Percentiles rank a stretch among this genome's conserved stretches.
phyloP scores from a whole-genome alignment of 2,797 vertebrate genomes.

The Pagetopsis macropterus region DNA sequence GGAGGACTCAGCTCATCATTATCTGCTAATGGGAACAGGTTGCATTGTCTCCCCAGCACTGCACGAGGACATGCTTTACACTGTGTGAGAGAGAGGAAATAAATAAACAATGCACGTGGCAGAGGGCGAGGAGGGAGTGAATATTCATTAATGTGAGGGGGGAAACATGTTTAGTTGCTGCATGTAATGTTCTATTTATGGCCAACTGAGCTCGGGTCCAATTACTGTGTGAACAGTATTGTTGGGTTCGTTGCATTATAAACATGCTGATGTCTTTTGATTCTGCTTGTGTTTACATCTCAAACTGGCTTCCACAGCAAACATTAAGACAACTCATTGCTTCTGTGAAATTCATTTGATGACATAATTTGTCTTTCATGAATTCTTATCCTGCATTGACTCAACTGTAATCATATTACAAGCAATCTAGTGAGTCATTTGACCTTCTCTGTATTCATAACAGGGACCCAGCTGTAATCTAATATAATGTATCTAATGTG shows the following conservation, averaged over 20 bases:
- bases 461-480: slow-evolving; percentile 64
- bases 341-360: slow-evolving; percentile 64
- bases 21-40: slow-evolving; percentile 69
- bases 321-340: slow-evolving; percentile 45
- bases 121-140: slow-evolving; percentile 30
- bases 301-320: slow-evolving; percentile 62
- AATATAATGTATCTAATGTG: slow-evolving; percentile 74
- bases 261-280: slow-evolving; percentile 61
- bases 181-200: slow-evolving; percentile 71
- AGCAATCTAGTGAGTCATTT: slow-evolving; percentile 74
- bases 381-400: slow-evolving; percentile 72
- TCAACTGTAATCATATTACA: slow-evolving; percentile 76
- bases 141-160: slow-evolving; percentile 60
- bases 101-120: slow-evolving; percentile 49
- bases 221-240: slow-evolving; percentile 62
- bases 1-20: slow-evolving; percentile 67
- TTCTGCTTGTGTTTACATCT: slow-evolving; percentile 57
- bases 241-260: slow-evolving; percentile 52
- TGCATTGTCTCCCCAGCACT: slow-evolving; percentile 52
- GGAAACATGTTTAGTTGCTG: slow-evolving; percentile 57
- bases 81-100: slow-evolving; percentile 19
- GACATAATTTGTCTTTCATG: slow-evolving; percentile 67
- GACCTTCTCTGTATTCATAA: slow-evolving; percentile 77
- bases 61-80: slow-evolving; percentile 18
- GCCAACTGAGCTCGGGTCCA: slow-evolving; percentile 57